A percentile compares a stretch with the other conserved stretches of the same genome.
These are phyloP conservation scores for Cerastis rubricosa DNA, from an alignment of 2,888 invertebrate genomes.

Conservation along the genomic window DNA sequence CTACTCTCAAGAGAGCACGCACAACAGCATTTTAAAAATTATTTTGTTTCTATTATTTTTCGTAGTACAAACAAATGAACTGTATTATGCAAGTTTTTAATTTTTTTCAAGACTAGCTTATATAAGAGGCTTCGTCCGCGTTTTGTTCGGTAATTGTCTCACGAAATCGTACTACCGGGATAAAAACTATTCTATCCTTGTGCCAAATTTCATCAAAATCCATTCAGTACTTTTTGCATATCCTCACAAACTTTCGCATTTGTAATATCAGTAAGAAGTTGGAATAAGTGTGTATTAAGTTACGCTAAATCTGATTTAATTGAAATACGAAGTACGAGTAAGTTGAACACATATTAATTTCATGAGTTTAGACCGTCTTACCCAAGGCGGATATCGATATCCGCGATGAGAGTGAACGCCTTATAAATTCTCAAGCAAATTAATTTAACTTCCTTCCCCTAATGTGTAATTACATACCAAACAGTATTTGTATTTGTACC, in stretches of 20 bases:
- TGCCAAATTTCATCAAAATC: too few species aligned
- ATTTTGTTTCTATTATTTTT: neutral
- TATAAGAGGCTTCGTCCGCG: too few species aligned
- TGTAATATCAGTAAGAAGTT: too few species aligned
- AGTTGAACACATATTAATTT: slow-evolving; percentile 2
- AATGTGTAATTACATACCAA: slow-evolving; percentile 40
- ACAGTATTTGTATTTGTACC: slow-evolving; percentile 44
- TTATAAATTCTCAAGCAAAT: slow-evolving; percentile 6
- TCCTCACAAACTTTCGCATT: too few species aligned
- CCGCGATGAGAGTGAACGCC: slow-evolving; percentile 16
- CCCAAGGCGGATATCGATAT: slow-evolving; percentile 19
- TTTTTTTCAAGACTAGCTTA: too few species aligned
- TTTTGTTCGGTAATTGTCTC: too few species aligned
- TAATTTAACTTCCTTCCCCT: slow-evolving; percentile 28
- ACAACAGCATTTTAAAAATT: neutral
- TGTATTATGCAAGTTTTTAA: neutral
- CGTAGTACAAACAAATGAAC: neutral
- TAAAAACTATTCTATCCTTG: too few species aligned
- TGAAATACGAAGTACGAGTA: neutral
- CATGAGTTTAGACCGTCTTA: neutral
- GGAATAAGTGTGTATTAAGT: too few species aligned
- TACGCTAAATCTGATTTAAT: neutral
- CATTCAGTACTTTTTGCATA: too few species aligned
- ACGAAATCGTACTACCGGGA: too few species aligned
- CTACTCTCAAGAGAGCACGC: too few species aligned